Percentiles rank a stretch among this genome's conserved stretches.
Conservation (phyloP, 2,113 vertebrate species). For the Planiliza haematocheilus region DNA sequence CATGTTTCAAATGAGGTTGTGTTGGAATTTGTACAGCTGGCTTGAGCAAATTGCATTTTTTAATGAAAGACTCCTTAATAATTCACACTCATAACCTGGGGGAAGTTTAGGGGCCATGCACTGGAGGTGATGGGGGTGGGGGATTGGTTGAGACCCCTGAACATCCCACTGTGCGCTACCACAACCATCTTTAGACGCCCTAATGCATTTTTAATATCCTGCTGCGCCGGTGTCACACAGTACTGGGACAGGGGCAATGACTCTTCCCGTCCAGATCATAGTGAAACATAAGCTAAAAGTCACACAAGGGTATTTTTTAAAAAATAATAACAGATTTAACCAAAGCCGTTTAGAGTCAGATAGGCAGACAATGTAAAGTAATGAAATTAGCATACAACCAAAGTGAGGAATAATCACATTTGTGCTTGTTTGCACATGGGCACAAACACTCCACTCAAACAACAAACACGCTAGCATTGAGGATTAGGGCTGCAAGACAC, state of each 20-base stretch:
- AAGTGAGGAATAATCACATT: slow-evolving; percentile 77
- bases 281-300: slow-evolving; percentile 48
- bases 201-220: slow-evolving; percentile 67
- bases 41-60: slow-evolving; percentile 59
- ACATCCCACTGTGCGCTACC: slow-evolving; percentile 59
- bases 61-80: slow-evolving; percentile 67
- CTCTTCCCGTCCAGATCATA: slow-evolving; percentile 18
- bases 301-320: slow-evolving; percentile 36
- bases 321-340: slow-evolving; percentile 46
- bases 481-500: slow-evolving; percentile 74
- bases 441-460: slow-evolving; percentile 59
- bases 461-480: slow-evolving; percentile 61
- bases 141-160: slow-evolving; percentile 58
- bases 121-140: slow-evolving; percentile 36
- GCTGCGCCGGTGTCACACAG: slow-evolving; percentile 51
- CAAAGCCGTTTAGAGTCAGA: slow-evolving; percentile 66
- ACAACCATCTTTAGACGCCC: slow-evolving; percentile 58
- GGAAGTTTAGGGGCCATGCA: slow-evolving; percentile 52
- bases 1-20: slow-evolving; percentile 46
- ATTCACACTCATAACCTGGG: slow-evolving; percentile 59
- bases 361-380: slow-evolving; percentile 74
- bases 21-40: slow-evolving; percentile 45
- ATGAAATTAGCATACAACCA: slow-evolving; percentile 81
- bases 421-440: slow-evolving; percentile 67
- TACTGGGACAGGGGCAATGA: slow-evolving; percentile 30